A percentile compares a stretch with the other conserved stretches of the same genome.
These are phyloP conservation scores for Cybosia mesomella DNA, from an alignment of 2,888 invertebrate species.

Conservation along the genomic window DNA sequence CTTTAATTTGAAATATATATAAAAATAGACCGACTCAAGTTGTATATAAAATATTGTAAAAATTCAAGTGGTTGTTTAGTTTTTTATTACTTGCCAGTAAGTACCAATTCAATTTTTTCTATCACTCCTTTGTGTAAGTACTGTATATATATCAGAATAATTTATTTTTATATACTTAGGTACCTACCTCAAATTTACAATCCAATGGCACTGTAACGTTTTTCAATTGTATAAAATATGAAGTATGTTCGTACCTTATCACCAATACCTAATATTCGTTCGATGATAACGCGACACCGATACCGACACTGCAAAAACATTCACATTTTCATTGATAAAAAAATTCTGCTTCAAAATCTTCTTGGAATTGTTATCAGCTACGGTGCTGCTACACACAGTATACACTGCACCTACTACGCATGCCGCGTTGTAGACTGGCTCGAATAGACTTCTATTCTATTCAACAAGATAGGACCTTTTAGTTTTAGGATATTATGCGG, in stretches of 20 bases:
- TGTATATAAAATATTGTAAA: neutral
- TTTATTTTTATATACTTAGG: neutral
- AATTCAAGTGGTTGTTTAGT: neutral
- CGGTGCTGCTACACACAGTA: slow-evolving; percentile 44
- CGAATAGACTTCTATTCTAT: slow-evolving; percentile 59
- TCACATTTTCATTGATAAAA: slow-evolving; percentile 72
- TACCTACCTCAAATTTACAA: slow-evolving; percentile 3
- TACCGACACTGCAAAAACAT: slow-evolving; percentile 31
- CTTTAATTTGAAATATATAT: neutral
- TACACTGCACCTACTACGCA: slow-evolving; percentile 54
- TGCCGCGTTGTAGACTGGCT: slow-evolving; percentile 63
- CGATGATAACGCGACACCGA: slow-evolving; percentile 36
- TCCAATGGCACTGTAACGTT: neutral
- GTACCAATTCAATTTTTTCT: neutral
- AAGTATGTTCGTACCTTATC: slow-evolving; percentile 52
- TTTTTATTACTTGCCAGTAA: neutral
- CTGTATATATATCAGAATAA: neutral
- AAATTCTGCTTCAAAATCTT: slow-evolving; percentile 30
- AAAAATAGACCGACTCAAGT: neutral
- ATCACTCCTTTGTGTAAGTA: neutral
- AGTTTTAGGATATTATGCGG: slow-evolving; percentile 33
- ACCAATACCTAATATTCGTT: slow-evolving; percentile 42
- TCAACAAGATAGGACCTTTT: slow-evolving; percentile 57
- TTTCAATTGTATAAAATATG: slow-evolving; percentile 8
- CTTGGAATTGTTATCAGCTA: slow-evolving; percentile 29